These are phyloP conservation scores for Phylloscopus trochilus DNA, from an alignment of 2,113 vertebrate species.

Conservation along the genomic window DNA sequence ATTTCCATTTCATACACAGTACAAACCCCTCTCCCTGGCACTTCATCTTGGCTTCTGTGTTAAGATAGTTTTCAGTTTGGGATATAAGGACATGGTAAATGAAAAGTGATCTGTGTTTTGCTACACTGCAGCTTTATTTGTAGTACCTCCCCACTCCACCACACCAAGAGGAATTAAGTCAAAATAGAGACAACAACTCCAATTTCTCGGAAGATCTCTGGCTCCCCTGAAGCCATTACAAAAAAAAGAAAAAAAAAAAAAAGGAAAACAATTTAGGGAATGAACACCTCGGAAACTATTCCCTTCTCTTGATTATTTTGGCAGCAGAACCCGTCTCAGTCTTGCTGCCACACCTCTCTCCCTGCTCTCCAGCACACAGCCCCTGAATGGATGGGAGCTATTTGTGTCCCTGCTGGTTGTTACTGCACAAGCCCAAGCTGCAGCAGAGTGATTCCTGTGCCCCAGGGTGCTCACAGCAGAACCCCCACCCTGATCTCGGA, in stretches of 20 bases:
- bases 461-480: background rate
- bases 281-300: conserved; percentile 55
- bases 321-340: background rate
- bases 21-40: background rate
- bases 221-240: background rate
- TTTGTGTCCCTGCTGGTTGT: background rate
- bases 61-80: background rate
- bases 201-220: background rate
- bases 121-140: conserved; percentile 6
- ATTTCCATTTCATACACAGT: background rate
- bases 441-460: background rate
- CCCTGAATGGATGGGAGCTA: background rate
- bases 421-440: background rate
- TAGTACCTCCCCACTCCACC: background rate
- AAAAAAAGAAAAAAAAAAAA: background rate
- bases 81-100: background rate
- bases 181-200: background rate
- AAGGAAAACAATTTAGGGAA: conserved; percentile 34
- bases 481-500: background rate
- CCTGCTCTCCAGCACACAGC: background rate
- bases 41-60: background rate
- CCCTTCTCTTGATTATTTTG: conserved; percentile 35
- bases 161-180: background rate
- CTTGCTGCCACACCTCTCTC: conserved; percentile 30
- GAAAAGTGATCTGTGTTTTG: background rate